phyloP scores from a whole-genome alignment of 1,140 invertebrate genomes.

The Brachionus manjavacas region DNA sequence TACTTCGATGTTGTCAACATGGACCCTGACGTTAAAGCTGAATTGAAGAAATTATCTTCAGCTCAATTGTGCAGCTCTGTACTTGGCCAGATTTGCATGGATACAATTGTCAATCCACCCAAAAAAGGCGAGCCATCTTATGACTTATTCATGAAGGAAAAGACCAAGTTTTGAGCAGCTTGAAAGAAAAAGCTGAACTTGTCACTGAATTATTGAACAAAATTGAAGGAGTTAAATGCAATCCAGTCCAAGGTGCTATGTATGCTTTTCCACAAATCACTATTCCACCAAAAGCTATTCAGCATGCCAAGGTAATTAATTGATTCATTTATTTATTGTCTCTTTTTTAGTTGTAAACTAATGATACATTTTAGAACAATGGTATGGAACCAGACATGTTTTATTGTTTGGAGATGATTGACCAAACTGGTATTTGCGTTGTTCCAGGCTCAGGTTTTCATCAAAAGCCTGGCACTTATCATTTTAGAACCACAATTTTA shows the following conservation, averaged over 20 bases:
- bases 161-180: slow-evolving; percentile 69
- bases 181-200: slow-evolving; percentile 72
- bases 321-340: no score
- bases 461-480: slow-evolving; percentile 83
- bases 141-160: slow-evolving; percentile 64
- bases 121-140: slow-evolving; percentile 73
- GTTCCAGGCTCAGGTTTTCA: slow-evolving; percentile 92
- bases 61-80: slow-evolving; percentile 87
- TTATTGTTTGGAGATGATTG: slow-evolving; percentile 87
- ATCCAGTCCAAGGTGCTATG: slow-evolving; percentile 75
- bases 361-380: not conserved
- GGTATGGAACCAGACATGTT: slow-evolving; percentile 73
- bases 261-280: slow-evolving; percentile 77
- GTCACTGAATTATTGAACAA: slow-evolving; percentile 83
- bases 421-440: slow-evolving; percentile 79
- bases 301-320: slow-evolving; percentile 53
- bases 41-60: slow-evolving; percentile 85
- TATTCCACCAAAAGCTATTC: slow-evolving; percentile 58
- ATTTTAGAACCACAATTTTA: slow-evolving; percentile 83
- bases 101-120: slow-evolving; percentile 75
- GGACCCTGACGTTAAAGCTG: slow-evolving; percentile 69
- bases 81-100: slow-evolving; percentile 69
- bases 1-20: slow-evolving; percentile 86
- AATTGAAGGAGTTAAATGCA: slow-evolving; percentile 80
- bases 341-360: no score